phyloP scores from a whole-genome alignment of 2,888 invertebrate species.

The Drosophila nr. medialis region DNA sequence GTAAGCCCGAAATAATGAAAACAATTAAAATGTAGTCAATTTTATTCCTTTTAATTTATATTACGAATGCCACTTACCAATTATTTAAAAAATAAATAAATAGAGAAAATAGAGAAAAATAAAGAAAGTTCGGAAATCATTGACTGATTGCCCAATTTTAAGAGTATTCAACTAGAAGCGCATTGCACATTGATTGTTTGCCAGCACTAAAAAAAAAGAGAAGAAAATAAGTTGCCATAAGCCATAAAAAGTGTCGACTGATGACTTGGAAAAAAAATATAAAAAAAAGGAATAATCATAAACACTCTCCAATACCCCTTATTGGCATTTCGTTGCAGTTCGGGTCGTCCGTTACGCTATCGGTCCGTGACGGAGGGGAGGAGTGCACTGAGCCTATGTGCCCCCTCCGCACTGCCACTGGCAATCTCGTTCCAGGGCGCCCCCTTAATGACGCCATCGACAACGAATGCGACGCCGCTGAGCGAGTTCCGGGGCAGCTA shows the following conservation, averaged over 20 bases:
- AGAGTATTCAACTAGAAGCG: background rate
- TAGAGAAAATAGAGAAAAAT: too few relatives aligned
- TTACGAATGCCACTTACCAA: background rate
- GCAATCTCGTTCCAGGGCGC: constrained; percentile 91
- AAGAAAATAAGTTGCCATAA: background rate
- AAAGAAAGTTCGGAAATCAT: background rate
- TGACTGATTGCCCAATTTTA: constrained; percentile 1
- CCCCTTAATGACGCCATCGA: constrained; percentile 83
- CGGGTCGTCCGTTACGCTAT: constrained; percentile 89
- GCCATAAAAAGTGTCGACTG: constrained; percentile 7
- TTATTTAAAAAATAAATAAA: background rate
- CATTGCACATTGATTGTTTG: background rate
- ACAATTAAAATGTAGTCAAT: background rate
- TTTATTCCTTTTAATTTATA: background rate
- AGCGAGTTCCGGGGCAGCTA: constrained; percentile 84
- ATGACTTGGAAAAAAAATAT: constrained; percentile 9
- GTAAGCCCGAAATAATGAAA: background rate
- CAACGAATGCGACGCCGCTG: constrained; percentile 82
- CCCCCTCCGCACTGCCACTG: constrained; percentile 90
- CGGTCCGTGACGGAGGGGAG: constrained; percentile 89
- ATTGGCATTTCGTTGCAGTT: constrained; percentile 85
- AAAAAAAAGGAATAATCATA: background rate
- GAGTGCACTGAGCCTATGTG: constrained; percentile 89
- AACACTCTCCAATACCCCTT: background rate
- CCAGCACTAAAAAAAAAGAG: background rate